Percentiles rank a stretch among this genome's conserved stretches.
phyloP scores from a whole-genome alignment of 1,140 invertebrate genomes.

The Camponotus floridanus region DNA sequence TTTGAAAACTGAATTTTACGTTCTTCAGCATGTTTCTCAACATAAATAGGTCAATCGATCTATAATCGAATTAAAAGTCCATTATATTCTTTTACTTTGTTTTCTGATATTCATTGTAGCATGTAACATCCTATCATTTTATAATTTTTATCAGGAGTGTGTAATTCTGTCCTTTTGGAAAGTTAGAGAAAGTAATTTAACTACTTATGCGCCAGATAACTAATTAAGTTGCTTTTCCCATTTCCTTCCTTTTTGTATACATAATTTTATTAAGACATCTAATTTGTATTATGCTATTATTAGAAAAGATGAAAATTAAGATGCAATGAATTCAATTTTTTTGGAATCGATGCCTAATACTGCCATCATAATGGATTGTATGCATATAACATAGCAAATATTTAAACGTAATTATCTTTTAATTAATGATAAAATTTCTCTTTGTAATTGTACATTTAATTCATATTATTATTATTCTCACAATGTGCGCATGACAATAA shows the following conservation, averaged over 20 bases:
- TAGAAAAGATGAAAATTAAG: slow-evolving; percentile 32
- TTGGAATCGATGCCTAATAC: slow-evolving; percentile 3
- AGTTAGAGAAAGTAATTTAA: slow-evolving; percentile 55
- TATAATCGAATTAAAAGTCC: slow-evolving; percentile 31
- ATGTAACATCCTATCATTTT: slow-evolving; percentile 23
- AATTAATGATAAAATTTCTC: not conserved
- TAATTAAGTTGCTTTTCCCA: slow-evolving; percentile 46
- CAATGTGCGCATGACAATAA: slow-evolving; percentile 9
- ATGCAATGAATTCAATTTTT: slow-evolving; percentile 25
- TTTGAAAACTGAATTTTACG: slow-evolving; percentile 1
- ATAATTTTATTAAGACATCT: slow-evolving; percentile 32
- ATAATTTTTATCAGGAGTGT: slow-evolving; percentile 22
- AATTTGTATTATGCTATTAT: slow-evolving; percentile 20
- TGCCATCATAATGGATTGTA: too few species aligned
- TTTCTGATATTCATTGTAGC: slow-evolving; percentile 1
- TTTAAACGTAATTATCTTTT: slow-evolving; percentile 26
- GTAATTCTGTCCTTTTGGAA: slow-evolving; percentile 1
- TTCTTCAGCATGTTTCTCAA: not conserved
- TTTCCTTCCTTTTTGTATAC: slow-evolving; percentile 36
- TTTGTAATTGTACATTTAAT: slow-evolving; percentile 36
- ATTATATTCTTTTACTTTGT: slow-evolving; percentile 30
- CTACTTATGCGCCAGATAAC: slow-evolving; percentile 13
- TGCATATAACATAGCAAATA: not conserved
- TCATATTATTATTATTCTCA: slow-evolving; percentile 10
- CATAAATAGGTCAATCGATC: slow-evolving; percentile 28